These are phyloP conservation scores for Malthinus flaveolus DNA, from an alignment of 2,888 invertebrate genomes.

Conservation along the genomic window DNA sequence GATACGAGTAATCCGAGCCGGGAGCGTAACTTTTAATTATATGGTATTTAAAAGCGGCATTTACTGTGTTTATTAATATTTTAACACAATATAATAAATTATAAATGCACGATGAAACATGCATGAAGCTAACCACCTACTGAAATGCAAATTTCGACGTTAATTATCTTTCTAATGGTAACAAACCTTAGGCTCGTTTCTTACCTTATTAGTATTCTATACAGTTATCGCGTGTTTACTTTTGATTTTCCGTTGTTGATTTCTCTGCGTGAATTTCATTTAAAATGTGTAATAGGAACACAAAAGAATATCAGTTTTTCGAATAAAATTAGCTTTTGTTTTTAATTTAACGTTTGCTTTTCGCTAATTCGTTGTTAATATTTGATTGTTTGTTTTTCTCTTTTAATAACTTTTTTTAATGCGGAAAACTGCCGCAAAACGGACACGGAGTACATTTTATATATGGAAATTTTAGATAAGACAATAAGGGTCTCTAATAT, in stretches of 20 bases:
- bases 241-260: slow-evolving; percentile 39
- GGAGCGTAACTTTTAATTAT: too few relatives aligned
- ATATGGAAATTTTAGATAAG: slow-evolving; percentile 21
- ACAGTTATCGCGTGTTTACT: slow-evolving; percentile 45
- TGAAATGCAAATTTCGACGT: slow-evolving; percentile 48
- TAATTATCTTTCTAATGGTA: slow-evolving; percentile 40
- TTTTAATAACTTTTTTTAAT: too few relatives aligned
- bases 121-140: slow-evolving; percentile 44
- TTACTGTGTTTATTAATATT: slow-evolving; percentile 27
- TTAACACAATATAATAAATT: slow-evolving; percentile 41
- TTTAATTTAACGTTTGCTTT: not conserved
- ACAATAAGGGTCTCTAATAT: slow-evolving; percentile 19
- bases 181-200: slow-evolving; percentile 28
- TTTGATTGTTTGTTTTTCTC: too few relatives aligned
- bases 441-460: too few relatives aligned
- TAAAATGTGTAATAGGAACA: slow-evolving; percentile 18
- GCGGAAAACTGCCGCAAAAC: too few relatives aligned
- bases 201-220: slow-evolving; percentile 47
- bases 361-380: too few relatives aligned
- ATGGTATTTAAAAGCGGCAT: slow-evolving; percentile 21
- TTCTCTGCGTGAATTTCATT: slow-evolving; percentile 26
- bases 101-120: slow-evolving; percentile 45
- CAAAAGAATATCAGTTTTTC: not conserved
- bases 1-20: too few relatives aligned
- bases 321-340: not conserved